Evolutionary conservation across 2,113 vertebrate species (phyloP).

Genomic region (Electrona antarctica): DNA sequence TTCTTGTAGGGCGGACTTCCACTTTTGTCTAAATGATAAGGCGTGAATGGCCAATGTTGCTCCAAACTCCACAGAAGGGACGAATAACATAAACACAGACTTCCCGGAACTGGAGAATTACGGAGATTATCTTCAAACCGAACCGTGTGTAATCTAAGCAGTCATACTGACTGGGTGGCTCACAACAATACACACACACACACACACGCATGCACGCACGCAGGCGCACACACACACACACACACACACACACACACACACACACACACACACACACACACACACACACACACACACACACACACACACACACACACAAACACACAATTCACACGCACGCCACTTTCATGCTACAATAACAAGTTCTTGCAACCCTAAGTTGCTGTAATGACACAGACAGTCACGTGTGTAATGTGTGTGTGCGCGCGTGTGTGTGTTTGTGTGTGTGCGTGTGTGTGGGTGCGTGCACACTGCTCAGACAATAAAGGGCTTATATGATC

Average conservation of each 20-base stretch:
- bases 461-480: neutral
- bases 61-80: too few relatives aligned
- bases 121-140: neutral
- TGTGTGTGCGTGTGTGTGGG: constrained; percentile 8
- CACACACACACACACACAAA: too few relatives aligned
- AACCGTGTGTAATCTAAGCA: constrained; percentile 3
- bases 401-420: neutral
- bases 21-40: neutral
- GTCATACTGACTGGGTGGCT: constrained; percentile 1
- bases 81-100: too few relatives aligned
- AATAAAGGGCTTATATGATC: constrained; percentile 39
- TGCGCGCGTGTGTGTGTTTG: constrained; percentile 1
- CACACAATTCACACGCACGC: too few relatives aligned
- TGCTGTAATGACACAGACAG: constrained; percentile 13
- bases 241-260: too few relatives aligned
- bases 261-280: too few relatives aligned
- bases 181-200: neutral
- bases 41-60: neutral
- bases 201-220: too few relatives aligned
- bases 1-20: neutral
- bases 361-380: too few relatives aligned
- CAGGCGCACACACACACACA: too few relatives aligned
- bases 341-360: too few relatives aligned
- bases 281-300: too few relatives aligned
- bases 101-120: neutral